Evolutionary conservation across 1,140 invertebrate genomes (phyloP).

Genomic region (Rhynchophorus ferrugineus): DNA sequence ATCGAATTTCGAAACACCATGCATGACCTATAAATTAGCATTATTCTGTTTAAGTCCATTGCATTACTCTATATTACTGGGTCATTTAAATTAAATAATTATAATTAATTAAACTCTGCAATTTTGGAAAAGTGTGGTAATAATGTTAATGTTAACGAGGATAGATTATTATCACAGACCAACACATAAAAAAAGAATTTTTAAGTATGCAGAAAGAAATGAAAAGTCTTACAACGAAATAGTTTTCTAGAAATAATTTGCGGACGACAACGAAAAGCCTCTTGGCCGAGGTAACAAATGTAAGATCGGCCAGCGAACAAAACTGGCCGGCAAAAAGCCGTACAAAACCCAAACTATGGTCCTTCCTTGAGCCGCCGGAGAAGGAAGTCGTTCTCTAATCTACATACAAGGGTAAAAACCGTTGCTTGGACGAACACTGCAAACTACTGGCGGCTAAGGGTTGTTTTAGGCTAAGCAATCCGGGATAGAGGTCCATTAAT

Average conservation of each 20-base stretch:
- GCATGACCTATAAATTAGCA: too few species aligned
- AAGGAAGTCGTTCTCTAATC: slow-evolving; percentile 30
- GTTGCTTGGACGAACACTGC: slow-evolving; percentile 28
- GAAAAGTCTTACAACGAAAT: too few species aligned
- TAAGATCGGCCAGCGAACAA: neutral
- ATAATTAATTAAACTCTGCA: too few species aligned
- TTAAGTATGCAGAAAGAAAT: too few species aligned
- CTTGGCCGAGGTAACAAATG: slow-evolving; percentile 2
- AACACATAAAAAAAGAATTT: too few species aligned
- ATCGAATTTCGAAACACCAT: too few species aligned
- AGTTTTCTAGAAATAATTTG: neutral
- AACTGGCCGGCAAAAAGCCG: slow-evolving; percentile 7
- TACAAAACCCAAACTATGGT: slow-evolving; percentile 12
- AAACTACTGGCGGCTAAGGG: slow-evolving; percentile 30
- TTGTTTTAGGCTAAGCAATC: slow-evolving; percentile 41
- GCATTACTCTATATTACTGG: too few species aligned
- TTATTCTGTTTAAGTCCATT: too few species aligned
- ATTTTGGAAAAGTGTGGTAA: too few species aligned
- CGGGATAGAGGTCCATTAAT: slow-evolving; percentile 39
- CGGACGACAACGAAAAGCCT: neutral
- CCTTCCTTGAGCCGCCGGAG: slow-evolving; percentile 17
- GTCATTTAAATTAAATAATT: too few species aligned
- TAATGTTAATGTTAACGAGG: too few species aligned
- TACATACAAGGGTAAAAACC: slow-evolving; percentile 33
- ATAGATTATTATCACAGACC: too few species aligned